Base-by-base conservation (phyloP, 2,113 vertebrate genomes). In the Coturnix japonica region DNA sequence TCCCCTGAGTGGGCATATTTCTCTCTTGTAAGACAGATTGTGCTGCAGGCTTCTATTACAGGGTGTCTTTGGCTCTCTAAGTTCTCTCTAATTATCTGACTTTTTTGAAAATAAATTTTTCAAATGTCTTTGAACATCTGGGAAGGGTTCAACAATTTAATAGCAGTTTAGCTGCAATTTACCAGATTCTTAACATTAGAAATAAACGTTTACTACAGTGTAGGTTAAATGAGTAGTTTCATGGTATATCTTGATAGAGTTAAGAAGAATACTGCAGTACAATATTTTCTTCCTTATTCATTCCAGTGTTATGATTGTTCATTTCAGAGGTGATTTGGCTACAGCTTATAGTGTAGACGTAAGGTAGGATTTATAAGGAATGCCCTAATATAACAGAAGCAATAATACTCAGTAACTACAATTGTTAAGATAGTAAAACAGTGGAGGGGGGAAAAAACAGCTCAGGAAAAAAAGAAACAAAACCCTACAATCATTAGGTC, bases 41-140 rank as follows among this genome's bases (percentile, higher is more conserved):
- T 80, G 75, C 85, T 94, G 28, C 64, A 67, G 67, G 87, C 51
- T 82, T 95, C 90, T 89, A 87, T 94, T 91, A 87, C 64, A 59
- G 81, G 89, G 74, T 41, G 66, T 87, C 60, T 92, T 49, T 70
- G 89, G 85, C 67, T 71, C 56, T 85, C 90, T 94, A 92, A 91
- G 75, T 87, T 92, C 46, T 87, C 60, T 91, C 22, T 56, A 91
- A 82, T 92, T 89, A 77, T 87, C 73, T 43, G 20, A 83, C 59
- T 87, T 89, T 53, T 53, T 54, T 59, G 51, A 92, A 94, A 91
- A 85, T 70, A 87, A 80, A 87, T 95, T 64, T 91, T 91, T 17
- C 51, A 87, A 59, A 87, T 80, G 22, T 80, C 33, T 65, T 82
- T 49, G 64, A 91, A 89, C 33, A 73, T 89, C 75, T 87, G 75